Conservation (phyloP, 1,140 invertebrate genomes). For the Diuraphis noxia region DNA sequence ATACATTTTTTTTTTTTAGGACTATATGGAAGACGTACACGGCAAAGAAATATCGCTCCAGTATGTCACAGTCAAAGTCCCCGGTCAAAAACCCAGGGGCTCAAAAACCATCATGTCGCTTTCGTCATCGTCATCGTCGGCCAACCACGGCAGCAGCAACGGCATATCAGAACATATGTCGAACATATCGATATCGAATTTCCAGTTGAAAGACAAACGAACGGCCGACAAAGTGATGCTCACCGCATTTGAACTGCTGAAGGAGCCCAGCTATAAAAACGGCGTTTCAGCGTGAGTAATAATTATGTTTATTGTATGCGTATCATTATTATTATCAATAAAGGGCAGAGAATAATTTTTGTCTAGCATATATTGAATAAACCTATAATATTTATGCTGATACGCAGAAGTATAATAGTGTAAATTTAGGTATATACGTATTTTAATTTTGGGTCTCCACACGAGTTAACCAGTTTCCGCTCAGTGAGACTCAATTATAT, state of each 20-base stretch:
- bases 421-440: too few species aligned
- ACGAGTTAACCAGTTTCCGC: too few species aligned
- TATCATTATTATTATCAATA: neutral
- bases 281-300: slow-evolving; percentile 37
- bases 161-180: slow-evolving; percentile 35
- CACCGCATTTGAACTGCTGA: slow-evolving; percentile 71
- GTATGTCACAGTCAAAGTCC: slow-evolving; percentile 96
- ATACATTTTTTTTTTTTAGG: slow-evolving; percentile 66
- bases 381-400: too few species aligned
- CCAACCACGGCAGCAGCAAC: slow-evolving; percentile 14
- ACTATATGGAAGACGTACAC: slow-evolving; percentile 97
- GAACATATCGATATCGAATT: slow-evolving; percentile 60
- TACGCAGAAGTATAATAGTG: too few species aligned
- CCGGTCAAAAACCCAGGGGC: slow-evolving; percentile 88
- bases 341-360: neutral
- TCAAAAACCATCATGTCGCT: slow-evolving; percentile 74
- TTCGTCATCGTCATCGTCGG: neutral
- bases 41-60: slow-evolving; percentile 95
- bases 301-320: neutral
- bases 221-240: slow-evolving; percentile 70
- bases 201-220: slow-evolving; percentile 65
- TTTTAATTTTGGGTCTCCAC: too few species aligned
- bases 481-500: too few species aligned
- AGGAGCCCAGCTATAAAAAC: slow-evolving; percentile 65
- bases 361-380: neutral